These are phyloP conservation scores for human (Homo sapiens) DNA, from an alignment of 2,113 vertebrate genomes.

Conservation along the genomic window GRCh38 chr1:178979001-178979500, in stretches of 20 bases:
- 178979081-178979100: too few relatives aligned
- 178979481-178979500: not conserved
- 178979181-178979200: not conserved
- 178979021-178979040: too few relatives aligned
- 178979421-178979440: not conserved
- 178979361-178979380: not conserved
- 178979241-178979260: not conserved
- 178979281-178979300: too few relatives aligned
- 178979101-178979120: not conserved
- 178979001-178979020: too few relatives aligned
- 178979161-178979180: not conserved
- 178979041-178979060: too few relatives aligned
- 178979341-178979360: too few relatives aligned
- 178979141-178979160: not conserved
- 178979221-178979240: too few relatives aligned
- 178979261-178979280: too few relatives aligned
- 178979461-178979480: not conserved
- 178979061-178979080: too few relatives aligned
- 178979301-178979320: too few relatives aligned
- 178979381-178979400: not conserved
- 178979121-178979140: not conserved
- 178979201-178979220: not conserved
- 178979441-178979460: not conserved
- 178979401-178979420: not conserved
- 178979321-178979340: too few relatives aligned